These are phyloP conservation scores for Gandaritis pyraliata DNA, from an alignment of 2,888 invertebrate genomes.

Conservation along the genomic window DNA sequence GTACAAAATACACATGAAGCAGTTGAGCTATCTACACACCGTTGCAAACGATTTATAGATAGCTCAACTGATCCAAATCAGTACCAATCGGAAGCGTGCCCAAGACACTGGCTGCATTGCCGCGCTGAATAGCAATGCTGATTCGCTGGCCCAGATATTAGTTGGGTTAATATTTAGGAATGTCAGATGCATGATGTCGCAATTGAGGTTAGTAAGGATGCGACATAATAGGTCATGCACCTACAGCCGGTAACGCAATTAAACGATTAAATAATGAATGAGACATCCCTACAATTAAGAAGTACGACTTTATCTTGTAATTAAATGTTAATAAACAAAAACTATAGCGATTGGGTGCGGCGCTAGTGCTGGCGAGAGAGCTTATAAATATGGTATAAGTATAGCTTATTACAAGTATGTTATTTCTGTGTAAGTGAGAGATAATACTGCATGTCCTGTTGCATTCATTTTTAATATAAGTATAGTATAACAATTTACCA, in stretches of 20 bases:
- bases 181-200: slow-evolving; percentile 1
- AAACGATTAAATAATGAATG: slow-evolving; percentile 60
- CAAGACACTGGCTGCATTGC: too few relatives aligned
- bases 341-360: slow-evolving; percentile 50
- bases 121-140: too few relatives aligned
- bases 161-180: not conserved
- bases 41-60: too few relatives aligned
- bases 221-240: slow-evolving; percentile 35
- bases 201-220: slow-evolving; percentile 7
- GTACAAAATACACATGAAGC: too few relatives aligned
- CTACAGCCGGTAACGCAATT: slow-evolving; percentile 43
- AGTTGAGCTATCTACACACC: too few relatives aligned
- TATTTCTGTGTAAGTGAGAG: too few relatives aligned
- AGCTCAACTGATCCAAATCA: too few relatives aligned
- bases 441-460: too few relatives aligned
- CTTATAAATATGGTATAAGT: not conserved
- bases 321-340: slow-evolving; percentile 79
- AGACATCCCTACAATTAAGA: slow-evolving; percentile 50
- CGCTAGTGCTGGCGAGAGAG: slow-evolving; percentile 42
- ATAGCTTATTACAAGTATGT: not conserved
- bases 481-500: too few relatives aligned
- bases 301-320: slow-evolving; percentile 72
- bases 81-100: too few relatives aligned
- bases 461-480: too few relatives aligned
- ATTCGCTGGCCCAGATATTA: too few relatives aligned